phyloP scores from a whole-genome alignment of 2,113 vertebrate genomes.

The Neofelis nebulosa region DNA sequence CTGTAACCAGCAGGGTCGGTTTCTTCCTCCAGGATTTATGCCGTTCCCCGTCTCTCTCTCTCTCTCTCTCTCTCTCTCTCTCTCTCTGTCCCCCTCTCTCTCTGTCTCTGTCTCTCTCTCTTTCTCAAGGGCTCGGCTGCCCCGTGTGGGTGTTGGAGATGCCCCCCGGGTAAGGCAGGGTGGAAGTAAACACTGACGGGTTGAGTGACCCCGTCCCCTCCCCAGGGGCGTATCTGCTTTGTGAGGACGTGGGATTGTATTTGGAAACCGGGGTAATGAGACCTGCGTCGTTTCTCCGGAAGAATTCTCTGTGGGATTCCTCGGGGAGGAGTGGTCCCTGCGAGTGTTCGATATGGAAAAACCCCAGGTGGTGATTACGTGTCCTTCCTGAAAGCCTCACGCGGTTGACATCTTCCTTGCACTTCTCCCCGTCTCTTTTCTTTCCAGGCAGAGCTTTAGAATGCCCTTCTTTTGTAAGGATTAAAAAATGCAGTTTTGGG shows the following conservation, averaged over 20 bases:
- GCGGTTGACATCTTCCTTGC: too few relatives aligned
- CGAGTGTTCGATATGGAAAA: background rate
- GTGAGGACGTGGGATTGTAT: accelerated
- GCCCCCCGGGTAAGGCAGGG: background rate
- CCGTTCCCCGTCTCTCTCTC: too few relatives aligned
- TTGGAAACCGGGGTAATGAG: accelerated
- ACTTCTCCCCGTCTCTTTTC: too few relatives aligned
- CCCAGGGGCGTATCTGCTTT: background rate
- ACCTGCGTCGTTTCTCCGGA: accelerated
- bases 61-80: too few relatives aligned
- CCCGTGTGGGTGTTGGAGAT: accelerated
- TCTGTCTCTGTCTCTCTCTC: too few relatives aligned
- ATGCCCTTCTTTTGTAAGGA: too few relatives aligned
- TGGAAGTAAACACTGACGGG: accelerated
- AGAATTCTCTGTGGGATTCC: too few relatives aligned
- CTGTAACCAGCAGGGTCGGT: too few relatives aligned
- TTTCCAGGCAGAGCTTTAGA: too few relatives aligned
- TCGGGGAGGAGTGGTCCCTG: accelerated
- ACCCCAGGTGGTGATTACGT: too few relatives aligned
- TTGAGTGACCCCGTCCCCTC: background rate
- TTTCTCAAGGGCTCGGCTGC: background rate
- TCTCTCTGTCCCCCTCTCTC: too few relatives aligned
- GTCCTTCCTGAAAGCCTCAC: background rate
- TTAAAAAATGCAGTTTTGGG: background rate
- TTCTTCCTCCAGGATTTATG: too few relatives aligned